A percentile compares a stretch with the other conserved stretches of the same genome.
These are phyloP conservation scores for Podarcis raffonei DNA, from an alignment of 2,113 vertebrate genomes.

Conservation along the genomic window DNA sequence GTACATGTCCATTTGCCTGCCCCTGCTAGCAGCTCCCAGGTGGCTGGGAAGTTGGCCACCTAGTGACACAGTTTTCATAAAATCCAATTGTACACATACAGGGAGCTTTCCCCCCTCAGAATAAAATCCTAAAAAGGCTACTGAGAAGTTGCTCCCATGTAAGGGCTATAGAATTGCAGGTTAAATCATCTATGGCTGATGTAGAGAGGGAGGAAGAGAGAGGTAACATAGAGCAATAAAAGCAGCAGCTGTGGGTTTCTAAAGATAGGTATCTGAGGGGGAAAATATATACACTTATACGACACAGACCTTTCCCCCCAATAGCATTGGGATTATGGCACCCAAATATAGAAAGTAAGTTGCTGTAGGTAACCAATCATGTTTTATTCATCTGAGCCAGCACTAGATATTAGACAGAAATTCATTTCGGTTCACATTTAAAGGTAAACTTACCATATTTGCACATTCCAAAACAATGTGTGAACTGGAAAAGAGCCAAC, in stretches of 20 bases:
- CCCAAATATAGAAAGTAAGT: background rate
- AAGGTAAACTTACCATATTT: too few relatives aligned
- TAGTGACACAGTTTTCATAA: background rate
- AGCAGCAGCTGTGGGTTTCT: background rate
- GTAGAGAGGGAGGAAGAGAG: background rate
- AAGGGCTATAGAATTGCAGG: background rate
- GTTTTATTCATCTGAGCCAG: background rate
- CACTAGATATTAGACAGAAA: background rate
- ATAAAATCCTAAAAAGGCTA: background rate
- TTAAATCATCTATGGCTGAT: background rate
- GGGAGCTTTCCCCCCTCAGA: background rate
- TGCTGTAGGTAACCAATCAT: background rate
- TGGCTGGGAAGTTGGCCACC: too few relatives aligned
- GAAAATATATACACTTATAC: background rate
- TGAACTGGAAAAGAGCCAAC: too few relatives aligned
- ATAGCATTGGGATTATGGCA: background rate
- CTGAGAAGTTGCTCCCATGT: background rate
- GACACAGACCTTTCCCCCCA: background rate
- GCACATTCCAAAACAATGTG: too few relatives aligned
- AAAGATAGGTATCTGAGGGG: background rate
- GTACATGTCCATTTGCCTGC: too few relatives aligned
- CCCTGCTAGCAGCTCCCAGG: too few relatives aligned
- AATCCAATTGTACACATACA: background rate
- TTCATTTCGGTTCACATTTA: too few relatives aligned
- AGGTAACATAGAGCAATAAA: background rate